Percentiles rank a stretch among this genome's conserved stretches.
These are phyloP conservation scores for Helicoverpa armigera DNA, from an alignment of 1,140 invertebrate genomes.

Conservation along the genomic window DNA sequence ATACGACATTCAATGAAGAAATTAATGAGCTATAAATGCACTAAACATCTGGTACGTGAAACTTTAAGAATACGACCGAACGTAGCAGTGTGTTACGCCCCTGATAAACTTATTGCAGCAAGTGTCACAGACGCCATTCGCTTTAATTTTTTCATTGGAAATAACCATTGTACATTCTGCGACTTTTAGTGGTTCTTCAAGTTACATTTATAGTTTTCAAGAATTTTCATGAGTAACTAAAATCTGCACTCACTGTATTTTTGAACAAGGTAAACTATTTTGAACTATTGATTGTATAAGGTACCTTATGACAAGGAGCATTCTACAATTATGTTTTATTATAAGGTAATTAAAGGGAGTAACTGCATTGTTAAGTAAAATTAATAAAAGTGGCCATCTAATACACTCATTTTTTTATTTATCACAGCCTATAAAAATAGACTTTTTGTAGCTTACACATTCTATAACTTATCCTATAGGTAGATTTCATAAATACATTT, in stretches of 20 bases:
- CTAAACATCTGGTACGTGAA: not conserved
- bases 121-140: not conserved
- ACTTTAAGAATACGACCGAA: not conserved
- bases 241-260: no score
- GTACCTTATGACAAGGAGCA: not conserved
- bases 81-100: not conserved
- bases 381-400: not conserved
- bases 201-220: no score
- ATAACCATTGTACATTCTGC: no score
- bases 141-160: not conserved
- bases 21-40: no score
- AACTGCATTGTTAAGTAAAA: no score
- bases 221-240: no score
- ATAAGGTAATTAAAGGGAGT: not conserved
- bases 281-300: no score
- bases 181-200: no score
- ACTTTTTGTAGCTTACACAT: slow-evolving; percentile 45
- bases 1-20: no score
- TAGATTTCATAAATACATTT: slow-evolving; percentile 22
- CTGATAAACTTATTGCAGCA: not conserved
- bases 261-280: no score
- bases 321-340: not conserved
- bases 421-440: slow-evolving; percentile 75
- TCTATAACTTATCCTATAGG: not conserved
- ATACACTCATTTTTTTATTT: slow-evolving; percentile 49